Percentiles rank a stretch among this genome's conserved stretches.
These are phyloP conservation scores for Campoplex capitator DNA, from an alignment of 2,888 invertebrate species.

Conservation along the genomic window DNA sequence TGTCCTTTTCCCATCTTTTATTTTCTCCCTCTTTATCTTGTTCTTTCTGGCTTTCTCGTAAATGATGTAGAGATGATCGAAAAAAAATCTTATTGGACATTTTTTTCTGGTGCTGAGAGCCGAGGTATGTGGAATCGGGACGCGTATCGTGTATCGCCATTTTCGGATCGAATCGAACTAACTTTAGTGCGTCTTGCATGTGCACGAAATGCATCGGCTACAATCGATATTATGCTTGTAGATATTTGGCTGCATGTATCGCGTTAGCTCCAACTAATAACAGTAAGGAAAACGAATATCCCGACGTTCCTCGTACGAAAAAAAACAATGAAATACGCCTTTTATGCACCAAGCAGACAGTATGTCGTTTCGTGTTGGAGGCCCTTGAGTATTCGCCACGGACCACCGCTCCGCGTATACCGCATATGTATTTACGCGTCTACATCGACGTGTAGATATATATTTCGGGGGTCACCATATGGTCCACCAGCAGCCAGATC, in stretches of 20 bases:
- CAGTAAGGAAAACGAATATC: background rate
- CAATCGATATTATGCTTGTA: constrained; percentile 18
- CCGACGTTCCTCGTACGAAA: background rate
- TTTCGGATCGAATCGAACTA: constrained; percentile 58
- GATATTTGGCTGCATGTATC: background rate
- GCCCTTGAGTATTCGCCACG: constrained; percentile 42
- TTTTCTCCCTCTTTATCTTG: background rate
- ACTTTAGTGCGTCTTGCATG: constrained; percentile 1
- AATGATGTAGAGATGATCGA: constrained; percentile 39
- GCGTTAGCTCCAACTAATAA: background rate
- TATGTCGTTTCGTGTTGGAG: constrained; percentile 43
- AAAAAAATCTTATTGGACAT: constrained; percentile 48
- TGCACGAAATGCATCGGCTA: constrained; percentile 1
- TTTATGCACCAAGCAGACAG: constrained; percentile 18
- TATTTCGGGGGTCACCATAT: constrained; percentile 59
- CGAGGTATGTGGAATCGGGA: constrained; percentile 46
- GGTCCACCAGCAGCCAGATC: constrained; percentile 65
- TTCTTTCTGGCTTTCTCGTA: constrained; percentile 3
- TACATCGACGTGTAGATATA: background rate
- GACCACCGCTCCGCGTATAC: constrained; percentile 58
- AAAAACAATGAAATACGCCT: constrained; percentile 3
- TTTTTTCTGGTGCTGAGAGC: constrained; percentile 16
- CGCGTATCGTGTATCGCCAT: constrained; percentile 65
- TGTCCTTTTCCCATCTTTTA: constrained; percentile 18
- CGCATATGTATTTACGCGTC: constrained; percentile 20